Evolutionary conservation across 2,888 invertebrate genomes (phyloP), one percentile per base, ranked within the genome.

Genomic region (Tenthredo distinguenda): DNA sequence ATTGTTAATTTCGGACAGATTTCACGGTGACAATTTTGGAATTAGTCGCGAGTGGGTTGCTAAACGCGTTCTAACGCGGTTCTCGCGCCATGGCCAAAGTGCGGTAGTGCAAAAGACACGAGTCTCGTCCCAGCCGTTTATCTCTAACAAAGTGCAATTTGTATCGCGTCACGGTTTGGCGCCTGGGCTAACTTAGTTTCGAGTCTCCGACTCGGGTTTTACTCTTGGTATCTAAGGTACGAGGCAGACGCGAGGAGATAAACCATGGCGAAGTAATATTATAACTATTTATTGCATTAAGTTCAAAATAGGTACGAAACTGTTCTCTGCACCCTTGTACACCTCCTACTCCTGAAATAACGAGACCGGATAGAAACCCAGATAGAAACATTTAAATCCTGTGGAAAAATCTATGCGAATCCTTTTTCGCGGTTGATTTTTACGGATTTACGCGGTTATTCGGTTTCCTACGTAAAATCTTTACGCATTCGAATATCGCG

Each of bases 141-240:
- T 74, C 72, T 43, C 72, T 74, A 74, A 74, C 72, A 74, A 74
- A 74, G 72, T 74, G 72, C 72, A 74, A 74, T 74, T 74, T 74
- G 72, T 74, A 74, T 74, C 72, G 43, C 10, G 72, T 74, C 72
- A 74, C 21, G 72, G 72, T 74, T 74, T 43, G 72, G 72, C n/a
- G 43, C 72, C n/a, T 43, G 43, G 72, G n/a, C 43, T 74, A 74
- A 74, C 72, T 74, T 43, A 74, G 72, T 74, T 74, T 43, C n/a
- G 26, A 74, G 72, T 43, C 43, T 74, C 72, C 43, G 43, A 74
- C 43, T n/a, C 12, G 43, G 43, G 72, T 21, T 3, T 10, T 21
- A 10, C 26, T 26, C 62, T 55, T 7, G 6, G 62, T 10, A 62
- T 4, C n/a, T 26, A 0, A n/a, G 21, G 26, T 21, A 10, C 40